These are phyloP conservation scores for Nezara viridula DNA, from an alignment of 2,888 invertebrate species.

Conservation along the genomic window DNA sequence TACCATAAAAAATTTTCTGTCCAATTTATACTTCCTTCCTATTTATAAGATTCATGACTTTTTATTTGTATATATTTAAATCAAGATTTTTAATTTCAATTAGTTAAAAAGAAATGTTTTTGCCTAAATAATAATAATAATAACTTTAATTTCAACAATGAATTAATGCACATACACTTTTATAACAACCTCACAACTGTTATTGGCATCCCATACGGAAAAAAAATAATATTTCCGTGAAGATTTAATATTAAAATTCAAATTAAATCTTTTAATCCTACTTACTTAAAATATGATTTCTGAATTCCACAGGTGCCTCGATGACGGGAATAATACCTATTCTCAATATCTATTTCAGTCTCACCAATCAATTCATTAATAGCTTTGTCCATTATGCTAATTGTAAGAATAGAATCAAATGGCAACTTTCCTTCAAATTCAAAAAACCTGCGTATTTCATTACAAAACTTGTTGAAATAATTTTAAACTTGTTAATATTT, in stretches of 20 bases:
- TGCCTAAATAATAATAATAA: too few relatives aligned
- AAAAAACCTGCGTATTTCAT: conserved; percentile 74
- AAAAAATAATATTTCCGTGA: not conserved
- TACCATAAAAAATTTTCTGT: too few relatives aligned
- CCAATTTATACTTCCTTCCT: too few relatives aligned
- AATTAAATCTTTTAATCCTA: conserved; percentile 60
- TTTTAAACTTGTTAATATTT: not conserved
- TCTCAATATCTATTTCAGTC: conserved; percentile 88
- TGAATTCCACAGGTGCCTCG: conserved; percentile 85
- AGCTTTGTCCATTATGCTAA: conserved; percentile 82
- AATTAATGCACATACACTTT: too few relatives aligned
- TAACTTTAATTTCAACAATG: too few relatives aligned
- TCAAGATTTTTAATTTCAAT: too few relatives aligned
- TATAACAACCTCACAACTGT: too few relatives aligned
- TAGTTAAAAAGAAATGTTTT: too few relatives aligned
- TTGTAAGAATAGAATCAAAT: conserved; percentile 79
- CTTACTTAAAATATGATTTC: conserved; percentile 78
- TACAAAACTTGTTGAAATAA: not conserved
- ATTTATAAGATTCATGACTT: too few relatives aligned
- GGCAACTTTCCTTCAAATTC: conserved; percentile 82
- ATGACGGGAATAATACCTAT: conserved; percentile 85
- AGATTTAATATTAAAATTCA: not conserved
- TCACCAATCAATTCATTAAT: conserved; percentile 87
- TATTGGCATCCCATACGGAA: too few relatives aligned
- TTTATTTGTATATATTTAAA: too few relatives aligned